A percentile compares a stretch with the other conserved stretches of the same genome.
Evolutionary conservation across 2,888 invertebrate species (phyloP).

Genomic region (Azorinus chamasolen): DNA sequence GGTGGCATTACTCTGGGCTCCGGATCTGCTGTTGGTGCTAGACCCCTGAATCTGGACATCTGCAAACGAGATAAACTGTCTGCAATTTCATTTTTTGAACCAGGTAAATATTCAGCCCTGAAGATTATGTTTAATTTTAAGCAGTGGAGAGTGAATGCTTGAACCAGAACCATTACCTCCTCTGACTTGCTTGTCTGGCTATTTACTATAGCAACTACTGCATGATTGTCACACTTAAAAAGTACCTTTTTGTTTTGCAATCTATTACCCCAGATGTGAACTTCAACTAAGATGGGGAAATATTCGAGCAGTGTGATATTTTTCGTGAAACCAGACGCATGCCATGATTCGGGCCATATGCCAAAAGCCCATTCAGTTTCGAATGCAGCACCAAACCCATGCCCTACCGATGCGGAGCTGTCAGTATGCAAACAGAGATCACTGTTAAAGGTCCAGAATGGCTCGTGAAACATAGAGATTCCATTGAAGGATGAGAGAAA

Average conservation of each 20-base stretch:
- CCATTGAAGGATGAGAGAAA: too few relatives aligned
- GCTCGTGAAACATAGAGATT: too few relatives aligned
- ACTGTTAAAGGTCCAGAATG: too few relatives aligned
- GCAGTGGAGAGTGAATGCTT: slow-evolving; percentile 27
- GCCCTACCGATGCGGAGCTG: too few relatives aligned
- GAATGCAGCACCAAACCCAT: too few relatives aligned
- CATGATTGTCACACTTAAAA: slow-evolving; percentile 32
- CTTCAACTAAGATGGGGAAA: slow-evolving; percentile 21
- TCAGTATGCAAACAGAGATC: too few relatives aligned
- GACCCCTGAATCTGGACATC: slow-evolving; percentile 18
- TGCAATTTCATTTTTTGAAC: too few relatives aligned
- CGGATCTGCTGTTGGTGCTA: too few relatives aligned
- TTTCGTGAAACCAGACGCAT: slow-evolving; percentile 5
- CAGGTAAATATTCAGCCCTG: too few relatives aligned
- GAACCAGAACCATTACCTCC: slow-evolving; percentile 25
- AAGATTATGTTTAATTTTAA: too few relatives aligned
- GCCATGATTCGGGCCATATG: slow-evolving; percentile 19
- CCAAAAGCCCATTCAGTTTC: slow-evolving; percentile 20
- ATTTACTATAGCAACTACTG: slow-evolving; percentile 33
- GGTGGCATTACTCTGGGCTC: slow-evolving; percentile 6
- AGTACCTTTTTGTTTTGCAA: slow-evolving; percentile 18
- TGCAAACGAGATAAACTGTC: too few relatives aligned
- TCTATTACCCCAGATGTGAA: slow-evolving; percentile 20
- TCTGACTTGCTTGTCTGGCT: slow-evolving; percentile 19
- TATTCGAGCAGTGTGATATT: slow-evolving; percentile 29